Conservation (phyloP, 2,797 vertebrate species). For the Gadopsis marmoratus region DNA sequence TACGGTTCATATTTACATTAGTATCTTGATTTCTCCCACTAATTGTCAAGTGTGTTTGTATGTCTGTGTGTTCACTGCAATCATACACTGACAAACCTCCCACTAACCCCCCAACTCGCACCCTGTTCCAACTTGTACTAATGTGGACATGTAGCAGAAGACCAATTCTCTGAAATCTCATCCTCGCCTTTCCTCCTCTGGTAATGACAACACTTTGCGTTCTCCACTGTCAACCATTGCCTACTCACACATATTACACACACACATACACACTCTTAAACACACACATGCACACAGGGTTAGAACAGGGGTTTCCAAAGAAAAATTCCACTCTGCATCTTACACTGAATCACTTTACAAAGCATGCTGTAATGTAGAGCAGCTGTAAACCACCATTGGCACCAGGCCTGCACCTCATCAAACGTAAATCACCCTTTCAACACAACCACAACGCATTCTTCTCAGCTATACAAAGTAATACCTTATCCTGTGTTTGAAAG, state of each 20-base stretch:
- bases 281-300: conserved; percentile 26
- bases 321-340: conserved; percentile 37
- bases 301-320: conserved; percentile 27
- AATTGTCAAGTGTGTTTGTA: conserved; percentile 28
- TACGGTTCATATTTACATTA: conserved; percentile 27
- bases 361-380: conserved; percentile 45
- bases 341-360: conserved; percentile 45
- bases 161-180: conserved; percentile 54
- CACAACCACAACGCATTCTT: conserved; percentile 22
- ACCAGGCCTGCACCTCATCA: conserved; percentile 52
- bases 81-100: conserved; percentile 21
- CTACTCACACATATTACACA: conserved; percentile 1
- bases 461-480: conserved; percentile 18
- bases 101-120: conserved; percentile 12
- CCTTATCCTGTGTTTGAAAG: conserved; percentile 27
- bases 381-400: conserved; percentile 55
- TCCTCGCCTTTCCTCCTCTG: conserved; percentile 38
- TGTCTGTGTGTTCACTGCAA: conserved; percentile 19
- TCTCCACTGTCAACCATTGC: conserved; percentile 27
- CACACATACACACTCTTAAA: conserved; percentile 15
- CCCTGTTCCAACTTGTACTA: conserved; percentile 40
- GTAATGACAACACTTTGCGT: conserved; percentile 38
- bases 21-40: conserved; percentile 30
- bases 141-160: conserved; percentile 46
- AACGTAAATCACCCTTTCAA: conserved; percentile 57